Conservation (phyloP, 2,797 vertebrate species). For the Hephaestus fuliginosus region DNA sequence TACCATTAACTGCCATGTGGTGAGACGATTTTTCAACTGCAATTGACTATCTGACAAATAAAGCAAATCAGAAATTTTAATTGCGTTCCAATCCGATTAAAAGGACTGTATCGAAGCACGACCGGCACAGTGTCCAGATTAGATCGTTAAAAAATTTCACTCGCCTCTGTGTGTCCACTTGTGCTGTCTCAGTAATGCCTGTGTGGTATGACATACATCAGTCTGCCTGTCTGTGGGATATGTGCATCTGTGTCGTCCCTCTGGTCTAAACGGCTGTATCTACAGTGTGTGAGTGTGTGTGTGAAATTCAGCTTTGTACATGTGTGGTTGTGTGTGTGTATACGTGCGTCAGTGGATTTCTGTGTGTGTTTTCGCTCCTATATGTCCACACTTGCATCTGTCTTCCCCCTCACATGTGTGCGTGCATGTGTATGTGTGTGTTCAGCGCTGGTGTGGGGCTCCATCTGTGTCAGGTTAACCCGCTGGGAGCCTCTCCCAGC, state of each 20-base stretch:
- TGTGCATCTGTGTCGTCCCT: constrained; percentile 59
- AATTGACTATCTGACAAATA: constrained; percentile 23
- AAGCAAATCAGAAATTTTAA: constrained; percentile 9
- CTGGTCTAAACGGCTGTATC: constrained; percentile 14
- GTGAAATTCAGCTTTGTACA: constrained; percentile 24
- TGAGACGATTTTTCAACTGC: constrained; percentile 9
- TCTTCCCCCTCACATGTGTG: constrained; percentile 52
- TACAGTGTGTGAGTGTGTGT: constrained; percentile 18
- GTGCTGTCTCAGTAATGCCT: constrained; percentile 49
- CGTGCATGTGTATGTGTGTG: constrained; percentile 65
- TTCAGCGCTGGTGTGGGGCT: constrained; percentile 68
- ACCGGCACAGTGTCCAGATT: background rate
- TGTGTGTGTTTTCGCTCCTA: constrained; percentile 54
- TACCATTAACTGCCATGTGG: background rate
- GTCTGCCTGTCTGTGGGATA: constrained; percentile 63
- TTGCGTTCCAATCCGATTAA: background rate
- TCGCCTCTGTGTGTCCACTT: constrained; percentile 13
- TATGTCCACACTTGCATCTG: constrained; percentile 64
- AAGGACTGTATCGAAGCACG: background rate
- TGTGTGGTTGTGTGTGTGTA: constrained; percentile 33
- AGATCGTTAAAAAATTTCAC: background rate
- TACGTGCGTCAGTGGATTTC: constrained; percentile 49
- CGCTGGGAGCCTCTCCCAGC: constrained; percentile 90
- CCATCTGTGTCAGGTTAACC: constrained; percentile 90
- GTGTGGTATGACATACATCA: constrained; percentile 70